Base-by-base conservation (phyloP, 2,888 invertebrate genomes). In the Eupithecia abbreviata region DNA sequence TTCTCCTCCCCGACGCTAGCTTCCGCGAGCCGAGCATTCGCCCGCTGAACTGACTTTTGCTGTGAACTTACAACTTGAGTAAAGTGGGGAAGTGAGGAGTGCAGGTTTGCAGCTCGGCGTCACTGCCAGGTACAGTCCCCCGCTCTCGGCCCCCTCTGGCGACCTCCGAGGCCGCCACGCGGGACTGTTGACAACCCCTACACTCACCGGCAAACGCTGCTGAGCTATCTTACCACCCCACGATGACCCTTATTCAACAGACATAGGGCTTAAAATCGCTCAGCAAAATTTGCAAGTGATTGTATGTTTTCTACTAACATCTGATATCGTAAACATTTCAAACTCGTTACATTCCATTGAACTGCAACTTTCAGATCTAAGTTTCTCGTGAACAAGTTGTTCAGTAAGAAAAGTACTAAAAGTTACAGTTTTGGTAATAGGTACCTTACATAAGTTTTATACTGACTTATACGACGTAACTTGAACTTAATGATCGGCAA, bases 61-160 rank as follows among this genome's bases (percentile, higher is more conserved):
- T 90, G 93, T 93, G 92, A 89, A 89, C 87, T 85, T 90, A 90
- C 90, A 89, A 88, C 87, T 89, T 90, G 69, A 76, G 83, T 83
- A 85, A 85, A 90, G 91, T 90, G 90, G 89, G 85, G 85, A 86
- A 88, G 90, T 90, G 90, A 88, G 87, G 92, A 89, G 89, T 89
- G 89, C 86, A 87, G 89, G 86, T 84, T 89, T 88, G 89, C 92
- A 89, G 89, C 88, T 85, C 91, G 86, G 88, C 89, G 87, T 88
- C 90, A 90, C 87, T 87, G 90, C 87, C 91, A 93, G 93, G 93
- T 93, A 93, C 92, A 89, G 90, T 89, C 86, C 82, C 81, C 84
- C 85, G 84, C 83, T 81, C 81, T 79, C 84, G 81, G 84, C 79
- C 84, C 83, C 82, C 84, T 80, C 83, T 82, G 86, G 79, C 85